Base-by-base conservation (phyloP, 2,797 vertebrate species). In the Sebastes paucispinis region DNA sequence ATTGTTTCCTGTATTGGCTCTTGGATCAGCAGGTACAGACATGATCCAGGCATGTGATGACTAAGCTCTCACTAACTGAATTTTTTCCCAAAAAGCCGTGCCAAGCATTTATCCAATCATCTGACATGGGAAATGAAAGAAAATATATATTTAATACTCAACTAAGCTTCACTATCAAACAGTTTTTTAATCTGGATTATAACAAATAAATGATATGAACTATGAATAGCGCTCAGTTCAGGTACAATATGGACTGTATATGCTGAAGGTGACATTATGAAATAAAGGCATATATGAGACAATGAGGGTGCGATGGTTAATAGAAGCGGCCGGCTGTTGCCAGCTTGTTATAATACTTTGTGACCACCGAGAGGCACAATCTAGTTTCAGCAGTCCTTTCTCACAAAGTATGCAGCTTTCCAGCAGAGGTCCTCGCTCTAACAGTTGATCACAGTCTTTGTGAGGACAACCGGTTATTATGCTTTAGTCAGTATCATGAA, bases 311-410 rank as follows among this genome's bases (percentile, higher is more conserved):
- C 25, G 6, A 27, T 58, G 2, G 2, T 55, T 32, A 18, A 52
- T 29, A 27, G 4, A 62, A 69, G 24, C 1, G 2, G 4, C 18
- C 50, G 39, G 20, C 24, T 34, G 39, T 59, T 62, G 27, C 24
- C 13, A 73, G 12, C 65, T 16, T 82, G 83, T 57, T 67, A 18
- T 87, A 18, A 64, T 54, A 39, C 43, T 31, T 4, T 79, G n/a
- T 75, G 85, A 80, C 88, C 91, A 88, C 86, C 0, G 34, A 75
- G 88, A 34, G 86, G 86, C 83, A 63, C 60, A 67, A 20, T 80
- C 52, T 63, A 22, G 27, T 63, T 31, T 43, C 52, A 36, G 59
- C n/a, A 12, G 68, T 3, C 9, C 8, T 24, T 54, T 52, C 65
- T 75, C 29, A 39, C 29, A 55, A 29, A 20, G 47, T 20, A 12